Base-by-base conservation (phyloP, 2,888 invertebrate species). In the Apantesis nais region DNA sequence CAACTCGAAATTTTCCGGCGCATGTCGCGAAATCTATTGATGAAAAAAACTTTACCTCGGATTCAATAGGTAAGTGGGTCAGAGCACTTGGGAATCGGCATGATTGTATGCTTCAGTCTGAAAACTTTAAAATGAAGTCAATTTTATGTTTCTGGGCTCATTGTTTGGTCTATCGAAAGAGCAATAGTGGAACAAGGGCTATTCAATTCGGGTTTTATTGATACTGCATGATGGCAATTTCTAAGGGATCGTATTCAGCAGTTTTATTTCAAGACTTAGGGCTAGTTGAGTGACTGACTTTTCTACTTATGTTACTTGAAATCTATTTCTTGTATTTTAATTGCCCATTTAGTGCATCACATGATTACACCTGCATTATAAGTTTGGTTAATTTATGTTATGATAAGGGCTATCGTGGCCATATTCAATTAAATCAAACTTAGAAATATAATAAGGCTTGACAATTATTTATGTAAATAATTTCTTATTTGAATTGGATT, bases 91-190 rank as follows among this genome's bases (percentile, higher is more conserved):
- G 78, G 80, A 69, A 29, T 72, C 31, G 62, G 34, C 19, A 70
- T 75, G 64, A 77, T 71, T 71, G 73, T 74, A 48, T 72, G 78
- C 72, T 81, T 73, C 68, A 72, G 70, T 77, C 71, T 72, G 66
- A 63, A 74, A 79, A 79, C 82, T 79, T 79, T 79, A 77, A 79
- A 81, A 82, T 79, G 78, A 79, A 76, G 78, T 76, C 67, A 71
- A 74, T 70, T 74, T 67, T 60, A 68, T 58, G 67, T 60, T 69
- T 71, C 34, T 61, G 62, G 55, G 67, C 67, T 77, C 70, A 72
- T 70, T 72, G 80, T 81, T 72, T 75, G 55, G 44, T 34, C 25
- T 65, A 65, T 69, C 48, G 37, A n/a, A 25, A 44, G 64, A 65
- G 44, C 60, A 64, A 48, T 65, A n/a, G 34, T 63, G 29, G 48